A percentile compares a stretch with the other conserved stretches of the same genome.
Evolutionary conservation across 2,888 invertebrate genomes (phyloP).

Genomic region (Scotopteryx bipunctaria): DNA sequence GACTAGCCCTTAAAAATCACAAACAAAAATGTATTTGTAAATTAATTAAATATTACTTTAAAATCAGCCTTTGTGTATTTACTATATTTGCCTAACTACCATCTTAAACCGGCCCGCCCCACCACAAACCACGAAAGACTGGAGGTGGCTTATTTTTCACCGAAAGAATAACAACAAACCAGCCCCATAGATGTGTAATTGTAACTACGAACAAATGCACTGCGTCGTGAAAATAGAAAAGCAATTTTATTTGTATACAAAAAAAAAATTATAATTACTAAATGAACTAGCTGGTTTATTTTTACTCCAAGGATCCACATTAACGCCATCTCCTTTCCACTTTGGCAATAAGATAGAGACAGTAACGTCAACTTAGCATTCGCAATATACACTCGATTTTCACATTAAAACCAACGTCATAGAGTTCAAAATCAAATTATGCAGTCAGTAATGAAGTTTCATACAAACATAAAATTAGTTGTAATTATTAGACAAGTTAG

Average conservation of each 20-base stretch:
- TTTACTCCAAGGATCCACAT: conserved; percentile 16
- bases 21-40: conserved; percentile 45
- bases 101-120: conserved; percentile 34
- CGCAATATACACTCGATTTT: conserved; percentile 20
- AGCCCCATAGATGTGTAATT: no score
- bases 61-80: conserved; percentile 72
- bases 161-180: conserved; percentile 5
- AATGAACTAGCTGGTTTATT: conserved; percentile 6
- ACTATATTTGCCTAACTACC: conserved; percentile 59
- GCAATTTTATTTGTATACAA: no score
- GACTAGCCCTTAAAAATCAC: conserved; percentile 24
- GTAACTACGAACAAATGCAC: no score
- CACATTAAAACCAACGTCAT: conserved; percentile 18
- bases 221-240: no score
- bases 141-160: conserved; percentile 23
- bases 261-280: background rate
- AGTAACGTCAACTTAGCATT: conserved; percentile 19
- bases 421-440: conserved; percentile 29
- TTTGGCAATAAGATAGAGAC: conserved; percentile 30
- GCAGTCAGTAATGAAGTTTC: conserved; percentile 18
- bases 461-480: conserved; percentile 25
- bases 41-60: conserved; percentile 58
- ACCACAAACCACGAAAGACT: conserved; percentile 42
- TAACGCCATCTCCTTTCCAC: conserved; percentile 23
- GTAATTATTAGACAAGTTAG: conserved; percentile 31